Conservation (phyloP, 2,888 invertebrate species). For the Nomada ruficornis region DNA sequence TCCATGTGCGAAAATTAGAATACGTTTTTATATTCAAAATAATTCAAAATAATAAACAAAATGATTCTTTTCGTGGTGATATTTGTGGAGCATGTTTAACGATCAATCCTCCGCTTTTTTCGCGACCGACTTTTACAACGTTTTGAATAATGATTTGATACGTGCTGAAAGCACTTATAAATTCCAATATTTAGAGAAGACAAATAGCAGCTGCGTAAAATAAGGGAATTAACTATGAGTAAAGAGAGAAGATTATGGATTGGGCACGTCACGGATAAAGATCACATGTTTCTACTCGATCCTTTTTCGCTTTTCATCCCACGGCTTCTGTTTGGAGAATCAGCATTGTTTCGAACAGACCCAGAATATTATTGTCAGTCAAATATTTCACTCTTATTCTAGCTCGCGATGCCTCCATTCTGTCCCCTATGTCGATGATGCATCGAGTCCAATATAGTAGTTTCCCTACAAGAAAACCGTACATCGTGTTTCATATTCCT, state of each 20-base stretch:
- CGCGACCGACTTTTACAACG: not conserved
- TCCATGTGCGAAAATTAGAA: too few species aligned
- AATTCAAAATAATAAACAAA: too few species aligned
- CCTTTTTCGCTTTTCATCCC: not conserved
- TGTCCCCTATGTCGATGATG: not conserved
- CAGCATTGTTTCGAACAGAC: not conserved
- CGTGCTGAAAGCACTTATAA: not conserved
- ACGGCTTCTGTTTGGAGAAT: not conserved
- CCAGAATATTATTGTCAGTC: not conserved
- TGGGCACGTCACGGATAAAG: not conserved
- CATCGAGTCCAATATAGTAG: not conserved
- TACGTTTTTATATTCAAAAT: too few species aligned
- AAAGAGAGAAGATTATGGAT: not conserved
- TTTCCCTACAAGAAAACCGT: not conserved
- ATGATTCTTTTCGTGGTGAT: not conserved
- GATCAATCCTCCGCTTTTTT: not conserved
- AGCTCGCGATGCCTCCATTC: not conserved
- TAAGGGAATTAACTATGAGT: constrained; percentile 6
- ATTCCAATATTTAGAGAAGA: constrained; percentile 16
- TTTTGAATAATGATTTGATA: not conserved
- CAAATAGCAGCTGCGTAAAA: not conserved
- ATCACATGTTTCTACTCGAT: not conserved
- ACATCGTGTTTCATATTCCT: not conserved
- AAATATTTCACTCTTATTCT: not conserved
- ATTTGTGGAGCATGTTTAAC: not conserved